Evolutionary conservation across 2,888 invertebrate genomes (phyloP), one percentile per base, ranked within the genome.

Genomic region (Eupithecia insigniata): DNA sequence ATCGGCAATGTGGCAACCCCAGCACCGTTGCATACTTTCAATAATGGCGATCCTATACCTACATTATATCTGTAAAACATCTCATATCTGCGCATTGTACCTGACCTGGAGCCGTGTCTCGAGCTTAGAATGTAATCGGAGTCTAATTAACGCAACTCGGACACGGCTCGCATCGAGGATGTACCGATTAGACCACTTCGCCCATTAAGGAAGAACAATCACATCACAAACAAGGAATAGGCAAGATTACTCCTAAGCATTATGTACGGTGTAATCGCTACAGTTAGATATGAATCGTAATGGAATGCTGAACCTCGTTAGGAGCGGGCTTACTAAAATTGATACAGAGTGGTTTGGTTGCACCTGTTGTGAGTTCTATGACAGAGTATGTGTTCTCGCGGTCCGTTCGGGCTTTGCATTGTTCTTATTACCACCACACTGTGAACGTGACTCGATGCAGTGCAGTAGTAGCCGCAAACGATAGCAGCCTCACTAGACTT

Each of bases 121-220:
- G 81, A 74, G 82, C 83, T 84, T 83, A 85, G 87, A 90, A 90
- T 90, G 88, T 90, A 90, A 91, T 88, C 90, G 84, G 83, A 86
- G 84, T 87, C 91, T 92, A 93, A 93, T 92, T 93, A 93, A 90
- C 90, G 90, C 89, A 84, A 81, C 85, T 85, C 84, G 84, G 85
- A 88, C 89, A 87, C 84, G 86, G 87, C 81, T 80, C 80, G 84
- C 85, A 85, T 84, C 84, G 85, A 88, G 91, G 92, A 93, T 93
- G 92, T 91, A 86, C 88, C 89, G 92, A 92, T 92, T 92, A 92
- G 86, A 90, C 76, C 84, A 80, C 83, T 83, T 83, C 80, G 86
- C 92, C 92, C 85, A 89, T 90, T 94, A 92, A 88, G 93, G 93
- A 89, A 87, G 89, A 92, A 93, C 93, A 93, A 93, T 93, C 92